phyloP scores from a whole-genome alignment of 2,113 vertebrate species.

The Trichomycterus rosablanca region DNA sequence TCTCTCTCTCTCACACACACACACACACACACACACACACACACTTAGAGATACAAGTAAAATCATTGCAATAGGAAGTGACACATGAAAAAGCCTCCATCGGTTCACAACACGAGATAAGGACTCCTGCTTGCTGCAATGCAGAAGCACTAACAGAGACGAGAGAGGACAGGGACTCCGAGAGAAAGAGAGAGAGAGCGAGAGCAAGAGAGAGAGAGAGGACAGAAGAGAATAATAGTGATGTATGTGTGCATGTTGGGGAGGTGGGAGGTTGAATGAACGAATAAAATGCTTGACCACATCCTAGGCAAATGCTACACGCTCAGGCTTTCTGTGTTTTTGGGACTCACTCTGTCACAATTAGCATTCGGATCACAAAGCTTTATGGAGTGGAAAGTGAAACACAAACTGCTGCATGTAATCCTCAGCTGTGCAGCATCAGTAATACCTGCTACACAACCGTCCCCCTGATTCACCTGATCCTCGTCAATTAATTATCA shows the following conservation, averaged over 20 bases:
- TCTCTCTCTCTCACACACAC: too few relatives aligned
- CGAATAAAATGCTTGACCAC: slow-evolving; percentile 49
- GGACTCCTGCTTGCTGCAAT: slow-evolving; percentile 55
- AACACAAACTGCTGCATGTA: slow-evolving; percentile 1
- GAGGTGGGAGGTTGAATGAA: too few relatives aligned
- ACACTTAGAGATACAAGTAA: not conserved
- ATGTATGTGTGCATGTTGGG: too few relatives aligned
- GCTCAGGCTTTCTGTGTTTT: slow-evolving; percentile 31
- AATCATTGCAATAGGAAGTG: slow-evolving; percentile 5
- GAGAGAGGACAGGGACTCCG: too few relatives aligned
- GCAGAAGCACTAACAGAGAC: slow-evolving; percentile 37
- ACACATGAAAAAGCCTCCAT: not conserved
- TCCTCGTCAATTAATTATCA: too few relatives aligned
- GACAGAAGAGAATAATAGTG: too few relatives aligned
- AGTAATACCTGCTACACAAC: too few relatives aligned
- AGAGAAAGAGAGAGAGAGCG: too few relatives aligned
- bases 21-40: slow-evolving; percentile 3
- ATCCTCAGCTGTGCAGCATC: not conserved
- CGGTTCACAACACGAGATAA: slow-evolving; percentile 43
- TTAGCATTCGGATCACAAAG: slow-evolving; percentile 63
- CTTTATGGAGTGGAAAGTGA: slow-evolving; percentile 2
- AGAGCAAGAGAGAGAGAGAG: too few relatives aligned
- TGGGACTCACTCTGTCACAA: slow-evolving; percentile 55
- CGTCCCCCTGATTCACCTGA: too few relatives aligned
- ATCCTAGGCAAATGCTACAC: slow-evolving; percentile 47